phyloP scores from a whole-genome alignment of 2,113 vertebrate genomes.

The Paradoxurus hermaphroditus region DNA sequence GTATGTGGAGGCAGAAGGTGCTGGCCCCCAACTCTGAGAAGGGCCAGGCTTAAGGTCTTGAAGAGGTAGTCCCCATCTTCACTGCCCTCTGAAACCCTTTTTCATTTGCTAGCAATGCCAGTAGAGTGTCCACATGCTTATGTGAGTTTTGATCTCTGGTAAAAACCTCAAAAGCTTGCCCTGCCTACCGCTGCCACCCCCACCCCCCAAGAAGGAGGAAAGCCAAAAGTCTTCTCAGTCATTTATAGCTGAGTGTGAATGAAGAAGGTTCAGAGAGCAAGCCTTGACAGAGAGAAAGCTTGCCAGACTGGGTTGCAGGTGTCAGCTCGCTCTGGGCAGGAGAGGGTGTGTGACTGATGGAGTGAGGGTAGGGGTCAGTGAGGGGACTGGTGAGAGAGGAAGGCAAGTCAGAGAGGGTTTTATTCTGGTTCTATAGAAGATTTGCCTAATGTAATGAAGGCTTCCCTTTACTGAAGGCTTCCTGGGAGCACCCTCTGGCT shows the following conservation, averaged over 20 bases:
- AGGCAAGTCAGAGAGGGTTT: not conserved
- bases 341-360: not conserved
- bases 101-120: not conserved
- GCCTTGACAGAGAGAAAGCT: not conserved
- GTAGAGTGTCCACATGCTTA: not conserved
- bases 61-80: not conserved
- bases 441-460: not conserved
- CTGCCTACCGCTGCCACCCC: not conserved
- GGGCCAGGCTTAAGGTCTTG: not conserved
- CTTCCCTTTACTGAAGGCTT: not conserved
- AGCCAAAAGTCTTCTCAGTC: slow-evolving; percentile 29
- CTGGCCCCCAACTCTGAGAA: not conserved
- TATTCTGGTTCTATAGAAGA: not conserved
- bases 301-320: not conserved
- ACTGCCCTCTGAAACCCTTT: not conserved
- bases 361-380: not conserved
- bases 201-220: not conserved
- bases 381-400: not conserved
- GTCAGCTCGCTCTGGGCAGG: not conserved
- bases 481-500: not conserved
- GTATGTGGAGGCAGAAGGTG: not conserved
- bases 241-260: slow-evolving; percentile 31
- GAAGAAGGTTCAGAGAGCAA: slow-evolving; percentile 10
- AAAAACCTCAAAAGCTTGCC: not conserved
- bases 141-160: not conserved